phyloP scores from a whole-genome alignment of 1,140 invertebrate genomes.

The Acyrthosiphon pisum region DNA sequence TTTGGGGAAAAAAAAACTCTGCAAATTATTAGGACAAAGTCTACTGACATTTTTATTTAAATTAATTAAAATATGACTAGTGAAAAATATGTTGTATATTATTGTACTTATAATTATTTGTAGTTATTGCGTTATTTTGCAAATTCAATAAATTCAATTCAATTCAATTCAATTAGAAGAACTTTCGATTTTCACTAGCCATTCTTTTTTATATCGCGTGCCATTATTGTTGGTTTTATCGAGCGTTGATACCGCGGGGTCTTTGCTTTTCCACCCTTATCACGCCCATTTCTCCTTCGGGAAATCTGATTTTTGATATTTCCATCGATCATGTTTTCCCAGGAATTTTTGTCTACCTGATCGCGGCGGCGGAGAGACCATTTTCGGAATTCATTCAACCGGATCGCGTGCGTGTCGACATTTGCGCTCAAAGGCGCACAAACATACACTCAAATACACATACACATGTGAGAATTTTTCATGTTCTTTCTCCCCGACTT shows the following conservation, averaged over 20 bases:
- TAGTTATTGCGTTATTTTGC: too few relatives aligned
- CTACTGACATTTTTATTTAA: background rate
- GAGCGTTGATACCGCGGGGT: background rate
- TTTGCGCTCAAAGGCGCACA: background rate
- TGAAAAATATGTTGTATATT: too few relatives aligned
- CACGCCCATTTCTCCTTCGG: background rate
- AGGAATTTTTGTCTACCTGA: background rate
- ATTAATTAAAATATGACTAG: background rate
- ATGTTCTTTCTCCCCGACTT: background rate
- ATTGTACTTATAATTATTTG: too few relatives aligned
- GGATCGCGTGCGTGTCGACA: background rate
- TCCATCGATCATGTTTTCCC: background rate
- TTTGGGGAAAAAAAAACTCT: background rate
- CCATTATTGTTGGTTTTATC: background rate
- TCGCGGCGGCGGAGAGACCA: background rate
- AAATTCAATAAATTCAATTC: too few relatives aligned
- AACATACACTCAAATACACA: too few relatives aligned
- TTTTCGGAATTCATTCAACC: constrained; percentile 31
- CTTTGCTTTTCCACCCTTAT: background rate
- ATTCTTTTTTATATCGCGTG: constrained; percentile 23
- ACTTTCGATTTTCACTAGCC: background rate
- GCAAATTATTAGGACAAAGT: background rate
- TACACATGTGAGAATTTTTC: background rate
- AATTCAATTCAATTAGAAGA: background rate
- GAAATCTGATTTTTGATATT: background rate